Percentiles rank a stretch among this genome's conserved stretches.
Conservation (phyloP, 2,888 invertebrate species). For the Tetrapedia diversipes region DNA sequence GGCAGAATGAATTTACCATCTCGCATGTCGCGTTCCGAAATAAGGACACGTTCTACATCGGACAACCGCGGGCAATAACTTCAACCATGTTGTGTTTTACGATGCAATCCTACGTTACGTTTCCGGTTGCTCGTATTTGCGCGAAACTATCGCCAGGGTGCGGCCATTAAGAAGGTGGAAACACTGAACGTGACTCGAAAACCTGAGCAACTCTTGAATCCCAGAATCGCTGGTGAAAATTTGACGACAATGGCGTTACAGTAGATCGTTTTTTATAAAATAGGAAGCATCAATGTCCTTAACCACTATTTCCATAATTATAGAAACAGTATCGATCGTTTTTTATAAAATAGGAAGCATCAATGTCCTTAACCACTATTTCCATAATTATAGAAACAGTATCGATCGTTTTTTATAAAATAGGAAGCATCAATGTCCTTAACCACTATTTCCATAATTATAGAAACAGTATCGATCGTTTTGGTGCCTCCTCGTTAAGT, state of each 20-base stretch:
- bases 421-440: too few species aligned
- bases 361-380: too few species aligned
- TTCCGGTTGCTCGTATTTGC: background rate
- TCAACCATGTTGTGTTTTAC: conserved; percentile 19
- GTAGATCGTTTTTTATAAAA: background rate
- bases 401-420: too few species aligned
- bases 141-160: background rate
- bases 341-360: too few species aligned
- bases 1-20: conserved; percentile 52
- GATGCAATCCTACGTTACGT: background rate
- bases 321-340: too few species aligned
- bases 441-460: too few species aligned
- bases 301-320: too few species aligned
- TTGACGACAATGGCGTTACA: background rate
- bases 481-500: too few species aligned
- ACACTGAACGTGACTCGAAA: background rate
- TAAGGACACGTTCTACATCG: conserved; percentile 43
- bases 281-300: too few species aligned
- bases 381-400: too few species aligned
- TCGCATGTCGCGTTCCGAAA: conserved; percentile 50
- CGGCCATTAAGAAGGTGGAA: too few species aligned
- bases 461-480: too few species aligned
- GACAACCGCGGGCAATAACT: conserved; percentile 7
- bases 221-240: background rate
- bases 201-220: background rate